Base-by-base conservation (phyloP, 2,113 vertebrate genomes). In the Hucho hucho region DNA sequence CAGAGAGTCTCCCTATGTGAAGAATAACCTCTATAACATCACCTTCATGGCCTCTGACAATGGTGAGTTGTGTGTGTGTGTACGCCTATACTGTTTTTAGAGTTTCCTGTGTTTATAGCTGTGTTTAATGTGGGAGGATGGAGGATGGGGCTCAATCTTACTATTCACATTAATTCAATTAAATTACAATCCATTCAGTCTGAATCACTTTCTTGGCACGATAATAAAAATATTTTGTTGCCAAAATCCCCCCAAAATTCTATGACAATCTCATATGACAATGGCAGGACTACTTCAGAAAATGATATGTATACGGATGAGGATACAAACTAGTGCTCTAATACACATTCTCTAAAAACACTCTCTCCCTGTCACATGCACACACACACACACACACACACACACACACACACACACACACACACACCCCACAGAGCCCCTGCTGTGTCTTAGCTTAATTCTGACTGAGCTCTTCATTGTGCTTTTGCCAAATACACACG, bases 31-130 rank as follows among this genome's bases (percentile, higher is more conserved):
- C 83, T 99, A 99, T 88, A 99, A 98, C 64, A 95, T 96, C 74
- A 99, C 97, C 0, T 97, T 99, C 92, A 95, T 97, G 91, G 97
- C 97, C 53, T 93, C 95, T 49, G 97, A 99, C 90, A 96, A 94
- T 68, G 97, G 97, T 99, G 92, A 68, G 94, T 68, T 13, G 24
- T 9, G 63, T 64, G 47, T 11, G 47, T 53, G 49, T 53, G 49
- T 53, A 0, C 3, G 49, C 49, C 49, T 53, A 18, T 18, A 53
- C 16, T 53, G 14, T 53, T 16, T 53, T 53, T 16, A 53, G 14
- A 53, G 49, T 1, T 53, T 14, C 3, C 13, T 53, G 13, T 18
- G 12, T 53, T 43, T 43, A 43, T 43, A 43, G 37, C 7, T 43
- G 9, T 43, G 37, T 43, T 43, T 43, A 43, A 43, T 43, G 9